These are phyloP conservation scores for Anableps anableps DNA, from an alignment of 2,797 vertebrate species.

Conservation along the genomic window DNA sequence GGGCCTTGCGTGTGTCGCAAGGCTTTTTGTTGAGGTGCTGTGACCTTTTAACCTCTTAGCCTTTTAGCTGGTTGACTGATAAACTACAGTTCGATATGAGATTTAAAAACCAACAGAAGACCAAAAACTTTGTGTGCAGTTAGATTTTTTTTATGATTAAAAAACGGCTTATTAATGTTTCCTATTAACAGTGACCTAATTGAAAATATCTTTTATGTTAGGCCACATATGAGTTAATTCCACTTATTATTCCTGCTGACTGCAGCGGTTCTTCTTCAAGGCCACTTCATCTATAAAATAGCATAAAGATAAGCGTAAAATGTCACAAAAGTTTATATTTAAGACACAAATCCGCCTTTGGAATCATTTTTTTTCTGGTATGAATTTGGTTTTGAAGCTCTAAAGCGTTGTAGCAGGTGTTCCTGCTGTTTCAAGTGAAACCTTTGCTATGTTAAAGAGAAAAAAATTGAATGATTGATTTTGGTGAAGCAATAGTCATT, in stretches of 20 bases:
- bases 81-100: not conserved
- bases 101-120: not conserved
- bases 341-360: not conserved
- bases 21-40: not conserved
- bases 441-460: not conserved
- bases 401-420: not conserved
- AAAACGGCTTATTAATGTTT: not conserved
- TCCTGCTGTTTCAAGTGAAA: not conserved
- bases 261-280: constrained; percentile 6
- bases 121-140: not conserved
- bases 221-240: not conserved
- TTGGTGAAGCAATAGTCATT: not conserved
- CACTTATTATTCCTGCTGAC: not conserved
- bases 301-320: not conserved
- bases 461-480: not conserved
- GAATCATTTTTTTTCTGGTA: not conserved
- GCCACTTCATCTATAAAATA: not conserved
- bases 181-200: not conserved
- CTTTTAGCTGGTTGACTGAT: not conserved
- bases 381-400: constrained; percentile 2
- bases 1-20: not conserved
- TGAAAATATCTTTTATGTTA: not conserved
- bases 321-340: not conserved
- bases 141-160: not conserved
- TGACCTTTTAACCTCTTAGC: not conserved